Percentiles rank a stretch among this genome's conserved stretches.
These are phyloP conservation scores for Micromesistius poutassou DNA, from an alignment of 2,797 vertebrate genomes.

Conservation along the genomic window DNA sequence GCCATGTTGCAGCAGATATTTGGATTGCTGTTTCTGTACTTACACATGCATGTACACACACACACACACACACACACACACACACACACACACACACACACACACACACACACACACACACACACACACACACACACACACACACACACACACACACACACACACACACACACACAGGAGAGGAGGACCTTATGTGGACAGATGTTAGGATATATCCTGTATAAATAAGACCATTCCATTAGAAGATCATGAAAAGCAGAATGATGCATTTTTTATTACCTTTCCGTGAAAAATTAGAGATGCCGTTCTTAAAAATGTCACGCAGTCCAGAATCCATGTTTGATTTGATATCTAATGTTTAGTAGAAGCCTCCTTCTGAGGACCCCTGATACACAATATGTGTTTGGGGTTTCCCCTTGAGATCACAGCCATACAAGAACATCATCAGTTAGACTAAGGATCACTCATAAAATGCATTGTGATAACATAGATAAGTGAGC, in stretches of 20 bases:
- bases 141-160: slow-evolving; percentile 16
- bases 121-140: not conserved
- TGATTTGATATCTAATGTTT: slow-evolving; percentile 7
- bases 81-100: too few relatives aligned
- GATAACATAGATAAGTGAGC: not conserved
- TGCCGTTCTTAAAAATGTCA: slow-evolving; percentile 4
- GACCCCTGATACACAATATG: slow-evolving; percentile 16
- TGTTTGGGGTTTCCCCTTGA: slow-evolving; percentile 22
- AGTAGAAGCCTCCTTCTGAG: slow-evolving; percentile 22
- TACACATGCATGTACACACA: too few relatives aligned
- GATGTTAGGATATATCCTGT: not conserved
- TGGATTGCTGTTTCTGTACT: not conserved
- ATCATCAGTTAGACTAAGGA: slow-evolving; percentile 10
- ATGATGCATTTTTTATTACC: too few relatives aligned
- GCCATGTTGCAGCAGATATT: slow-evolving; percentile 25
- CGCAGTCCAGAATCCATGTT: slow-evolving; percentile 14
- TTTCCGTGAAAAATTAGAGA: not conserved
- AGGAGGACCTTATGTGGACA: not conserved
- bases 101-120: too few relatives aligned
- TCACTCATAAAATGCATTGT: slow-evolving; percentile 4
- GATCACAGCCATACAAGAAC: slow-evolving; percentile 15
- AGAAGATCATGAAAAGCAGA: not conserved
- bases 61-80: too few relatives aligned
- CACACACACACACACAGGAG: not conserved
- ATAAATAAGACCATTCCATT: not conserved